Base-by-base conservation (phyloP, 1,140 invertebrate genomes). In the Drosophila tani region DNA sequence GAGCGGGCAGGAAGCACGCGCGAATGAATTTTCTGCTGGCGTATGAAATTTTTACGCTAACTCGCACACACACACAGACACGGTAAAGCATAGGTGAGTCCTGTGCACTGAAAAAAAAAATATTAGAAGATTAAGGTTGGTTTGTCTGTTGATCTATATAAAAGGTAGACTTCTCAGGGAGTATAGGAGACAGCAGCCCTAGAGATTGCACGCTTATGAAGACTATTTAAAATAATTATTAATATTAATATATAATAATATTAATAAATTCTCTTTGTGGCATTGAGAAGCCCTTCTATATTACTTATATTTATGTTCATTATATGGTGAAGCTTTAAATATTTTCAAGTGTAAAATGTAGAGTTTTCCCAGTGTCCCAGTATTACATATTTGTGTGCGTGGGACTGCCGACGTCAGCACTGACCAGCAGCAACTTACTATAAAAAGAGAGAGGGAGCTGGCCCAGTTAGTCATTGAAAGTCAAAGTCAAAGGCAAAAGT, bases 1-100 rank as follows among this genome's bases (percentile, higher is more conserved):
- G n/a, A 38, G 43, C 14, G 41, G 6, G 5, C 14, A 17, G 38
- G 41, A 53, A 24, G 29, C 82, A 85, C 78, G 82, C 82, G 82
- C 82, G 65, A 81, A 78, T 85, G 68, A 85, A 81, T 78, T 84
- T 76, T 86, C 78, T 86, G 82, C 82, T 85, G 82, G 82, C 82
- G 68, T 78, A 82, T 86, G 82, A 82, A 75, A 75, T 82, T 86
- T 82, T 70, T 79, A 82, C 81, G 68, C 82, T 70, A 73, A 70
- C 71, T 60, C 55, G 49, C 69, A 77, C 35, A 41, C 21, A 41
- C 59, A 9, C 17, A 24, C 21, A 24, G 2, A 51, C 32, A 14
- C 27, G 46, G 9, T 19, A 17, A 59, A 32, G 9, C 32, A 50
- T 47, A 45, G 47, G 63, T 60, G 45, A 12, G 19, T 4, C 2